Conservation (phyloP, 2,113 vertebrate genomes). For the Dendropsophus ebraccatus region DNA sequence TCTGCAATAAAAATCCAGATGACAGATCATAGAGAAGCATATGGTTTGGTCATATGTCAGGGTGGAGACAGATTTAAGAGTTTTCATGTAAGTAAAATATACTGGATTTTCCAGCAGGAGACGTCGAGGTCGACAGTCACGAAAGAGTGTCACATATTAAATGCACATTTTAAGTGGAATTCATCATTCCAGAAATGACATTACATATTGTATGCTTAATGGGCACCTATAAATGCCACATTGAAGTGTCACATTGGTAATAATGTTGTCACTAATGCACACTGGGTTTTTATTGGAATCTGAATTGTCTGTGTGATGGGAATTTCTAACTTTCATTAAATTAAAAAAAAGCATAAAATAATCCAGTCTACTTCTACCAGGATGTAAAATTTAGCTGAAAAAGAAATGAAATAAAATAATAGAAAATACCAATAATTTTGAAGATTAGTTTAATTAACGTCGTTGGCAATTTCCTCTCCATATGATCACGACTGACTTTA, state of each 20-base stretch:
- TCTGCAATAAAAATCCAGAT: slow-evolving; percentile 17
- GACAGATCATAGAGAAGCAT: background rate
- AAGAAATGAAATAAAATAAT: too few relatives aligned
- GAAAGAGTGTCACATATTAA: slow-evolving; percentile 1
- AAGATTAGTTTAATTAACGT: too few relatives aligned
- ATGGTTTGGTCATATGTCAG: slow-evolving; percentile 3
- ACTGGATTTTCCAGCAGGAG: slow-evolving; percentile 4
- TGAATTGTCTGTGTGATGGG: too few relatives aligned
- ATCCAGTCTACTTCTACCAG: too few relatives aligned
- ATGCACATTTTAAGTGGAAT: background rate
- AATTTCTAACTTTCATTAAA: too few relatives aligned
- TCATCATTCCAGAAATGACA: background rate
- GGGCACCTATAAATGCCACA: background rate
- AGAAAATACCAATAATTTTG: too few relatives aligned
- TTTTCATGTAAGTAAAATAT: background rate
- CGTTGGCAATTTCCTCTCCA: too few relatives aligned
- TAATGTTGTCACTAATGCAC: background rate
- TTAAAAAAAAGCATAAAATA: too few relatives aligned
- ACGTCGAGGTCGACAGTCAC: background rate
- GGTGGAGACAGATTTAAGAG: slow-evolving; percentile 25
- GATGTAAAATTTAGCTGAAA: too few relatives aligned
- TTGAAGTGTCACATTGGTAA: background rate
- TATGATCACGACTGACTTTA: too few relatives aligned
- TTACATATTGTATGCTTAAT: background rate
- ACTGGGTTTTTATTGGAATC: background rate